Conservation (phyloP, 1,140 invertebrate species). For the Drosophila rhopaloa region DNA sequence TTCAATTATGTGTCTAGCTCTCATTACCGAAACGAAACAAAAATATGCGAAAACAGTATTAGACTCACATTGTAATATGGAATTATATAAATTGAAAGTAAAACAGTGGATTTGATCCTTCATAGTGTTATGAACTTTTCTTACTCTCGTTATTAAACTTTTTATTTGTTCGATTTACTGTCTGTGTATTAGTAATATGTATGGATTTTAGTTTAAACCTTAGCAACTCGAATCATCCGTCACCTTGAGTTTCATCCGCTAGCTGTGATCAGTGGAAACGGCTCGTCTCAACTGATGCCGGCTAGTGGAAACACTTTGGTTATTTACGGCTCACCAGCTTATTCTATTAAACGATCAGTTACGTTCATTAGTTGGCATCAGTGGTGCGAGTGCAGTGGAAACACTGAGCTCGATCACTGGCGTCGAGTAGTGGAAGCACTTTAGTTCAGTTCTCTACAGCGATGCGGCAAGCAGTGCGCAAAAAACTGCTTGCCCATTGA, state of each 20-base stretch:
- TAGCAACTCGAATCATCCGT: slow-evolving; percentile 31
- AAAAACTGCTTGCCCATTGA: neutral
- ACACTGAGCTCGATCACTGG: neutral
- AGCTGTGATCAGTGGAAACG: neutral
- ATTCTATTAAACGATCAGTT: slow-evolving; percentile 19
- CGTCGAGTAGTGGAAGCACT: slow-evolving; percentile 8
- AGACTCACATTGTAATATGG: slow-evolving; percentile 62
- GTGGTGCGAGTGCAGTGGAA: neutral
- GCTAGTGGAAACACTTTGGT: slow-evolving; percentile 3
- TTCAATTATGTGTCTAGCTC: slow-evolving; percentile 56
- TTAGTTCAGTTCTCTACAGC: slow-evolving; percentile 14
- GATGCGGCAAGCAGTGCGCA: slow-evolving; percentile 4
- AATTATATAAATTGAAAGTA: slow-evolving; percentile 83
- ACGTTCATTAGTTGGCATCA: slow-evolving; percentile 2
- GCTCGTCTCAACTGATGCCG: neutral
- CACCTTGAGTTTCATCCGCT: slow-evolving; percentile 4
- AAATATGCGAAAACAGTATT: slow-evolving; percentile 46
- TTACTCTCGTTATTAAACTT: slow-evolving; percentile 41
- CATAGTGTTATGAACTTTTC: slow-evolving; percentile 78
- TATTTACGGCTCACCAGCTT: slow-evolving; percentile 16
- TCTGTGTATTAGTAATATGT: slow-evolving; percentile 73
- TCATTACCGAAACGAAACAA: slow-evolving; percentile 39
- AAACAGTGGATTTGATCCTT: slow-evolving; percentile 85
- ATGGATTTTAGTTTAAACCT: slow-evolving; percentile 51
- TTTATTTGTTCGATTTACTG: slow-evolving; percentile 64